Evolutionary conservation across 2,888 invertebrate genomes (phyloP).

Genomic region (Malacosoma neustria): DNA sequence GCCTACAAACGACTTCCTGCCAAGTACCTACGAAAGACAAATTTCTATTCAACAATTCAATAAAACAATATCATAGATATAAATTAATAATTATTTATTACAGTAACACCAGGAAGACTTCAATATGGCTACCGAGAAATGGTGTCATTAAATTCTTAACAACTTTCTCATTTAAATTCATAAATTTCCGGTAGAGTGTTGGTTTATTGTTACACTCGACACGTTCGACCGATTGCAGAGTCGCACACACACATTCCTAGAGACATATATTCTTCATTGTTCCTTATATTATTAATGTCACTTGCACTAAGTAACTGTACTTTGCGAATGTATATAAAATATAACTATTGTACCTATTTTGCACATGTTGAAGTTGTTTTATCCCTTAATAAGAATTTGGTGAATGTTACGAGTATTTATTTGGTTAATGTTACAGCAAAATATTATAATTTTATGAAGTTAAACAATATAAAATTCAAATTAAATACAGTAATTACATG

Average conservation of each 20-base stretch:
- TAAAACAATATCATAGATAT: background rate
- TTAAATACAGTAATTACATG: too few relatives aligned
- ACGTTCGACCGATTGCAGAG: slow-evolving; percentile 62
- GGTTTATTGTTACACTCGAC: slow-evolving; percentile 46
- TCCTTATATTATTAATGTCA: background rate
- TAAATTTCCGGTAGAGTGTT: slow-evolving; percentile 70
- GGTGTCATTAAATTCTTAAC: slow-evolving; percentile 69
- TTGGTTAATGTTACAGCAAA: too few relatives aligned
- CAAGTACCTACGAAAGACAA: background rate
- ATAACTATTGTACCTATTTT: too few relatives aligned
- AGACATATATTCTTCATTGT: slow-evolving; percentile 27
- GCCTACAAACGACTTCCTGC: background rate
- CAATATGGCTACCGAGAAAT: slow-evolving; percentile 38
- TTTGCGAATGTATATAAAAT: background rate
- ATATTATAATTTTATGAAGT: too few relatives aligned
- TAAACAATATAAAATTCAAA: too few relatives aligned
- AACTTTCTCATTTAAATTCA: slow-evolving; percentile 73
- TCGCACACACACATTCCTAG: slow-evolving; percentile 32
- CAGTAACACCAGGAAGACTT: slow-evolving; percentile 32
- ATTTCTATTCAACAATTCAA: background rate
- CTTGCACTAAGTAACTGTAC: background rate
- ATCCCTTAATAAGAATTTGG: too few relatives aligned
- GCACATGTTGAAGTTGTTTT: background rate
- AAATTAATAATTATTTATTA: background rate
- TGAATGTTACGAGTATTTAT: too few relatives aligned